These are phyloP conservation scores for Synergus umbraculus DNA, from an alignment of 2,888 invertebrate genomes.

Conservation along the genomic window DNA sequence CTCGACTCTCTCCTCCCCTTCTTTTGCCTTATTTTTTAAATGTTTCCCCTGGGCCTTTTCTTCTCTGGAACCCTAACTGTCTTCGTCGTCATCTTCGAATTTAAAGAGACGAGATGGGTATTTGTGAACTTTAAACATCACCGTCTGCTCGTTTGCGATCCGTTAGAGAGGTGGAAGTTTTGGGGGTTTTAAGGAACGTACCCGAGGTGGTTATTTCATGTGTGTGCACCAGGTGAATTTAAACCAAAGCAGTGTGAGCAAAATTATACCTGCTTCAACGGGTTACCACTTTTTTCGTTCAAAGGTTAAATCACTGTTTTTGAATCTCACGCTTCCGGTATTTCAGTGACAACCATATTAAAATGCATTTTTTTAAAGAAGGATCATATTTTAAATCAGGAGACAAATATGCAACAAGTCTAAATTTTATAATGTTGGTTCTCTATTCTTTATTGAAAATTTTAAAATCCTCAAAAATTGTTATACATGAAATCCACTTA, in stretches of 20 bases:
- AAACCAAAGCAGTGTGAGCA: slow-evolving; percentile 43
- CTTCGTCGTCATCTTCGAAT: slow-evolving; percentile 47
- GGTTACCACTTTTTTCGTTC: slow-evolving; percentile 28
- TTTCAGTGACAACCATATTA: slow-evolving; percentile 5
- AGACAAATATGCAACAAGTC: neutral
- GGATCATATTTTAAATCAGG: neutral
- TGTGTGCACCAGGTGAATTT: slow-evolving; percentile 36
- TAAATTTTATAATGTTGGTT: too few relatives aligned
- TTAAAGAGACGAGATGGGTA: slow-evolving; percentile 51
- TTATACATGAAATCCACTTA: slow-evolving; percentile 52
- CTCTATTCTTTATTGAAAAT: too few relatives aligned
- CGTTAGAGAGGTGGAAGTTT: slow-evolving; percentile 32
- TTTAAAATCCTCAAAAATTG: too few relatives aligned
- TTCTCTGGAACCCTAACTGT: slow-evolving; percentile 48
- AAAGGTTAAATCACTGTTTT: slow-evolving; percentile 36
- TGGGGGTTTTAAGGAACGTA: slow-evolving; percentile 15
- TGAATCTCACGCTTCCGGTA: slow-evolving; percentile 34
- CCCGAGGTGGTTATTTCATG: slow-evolving; percentile 6
- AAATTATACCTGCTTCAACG: slow-evolving; percentile 42
- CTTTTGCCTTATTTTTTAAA: slow-evolving; percentile 41
- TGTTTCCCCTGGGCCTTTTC: slow-evolving; percentile 38
- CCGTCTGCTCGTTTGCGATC: slow-evolving; percentile 26
- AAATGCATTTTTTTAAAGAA: neutral
- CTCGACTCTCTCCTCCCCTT: slow-evolving; percentile 34
- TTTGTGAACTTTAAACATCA: slow-evolving; percentile 70